Evolutionary conservation across 2,888 invertebrate genomes (phyloP).

Genomic region (Drosophila testacea): DNA sequence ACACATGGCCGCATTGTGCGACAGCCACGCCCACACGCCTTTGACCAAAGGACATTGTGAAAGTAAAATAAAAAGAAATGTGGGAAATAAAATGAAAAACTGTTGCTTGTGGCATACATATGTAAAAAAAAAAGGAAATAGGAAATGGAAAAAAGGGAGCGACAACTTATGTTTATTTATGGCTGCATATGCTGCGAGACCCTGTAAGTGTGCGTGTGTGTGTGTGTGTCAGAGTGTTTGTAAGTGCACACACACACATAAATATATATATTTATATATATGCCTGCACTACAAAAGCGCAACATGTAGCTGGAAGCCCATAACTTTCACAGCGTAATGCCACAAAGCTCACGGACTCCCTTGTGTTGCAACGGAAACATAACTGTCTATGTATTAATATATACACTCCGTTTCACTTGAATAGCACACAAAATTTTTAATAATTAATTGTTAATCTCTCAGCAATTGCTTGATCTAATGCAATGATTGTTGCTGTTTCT

Average conservation of each 20-base stretch:
- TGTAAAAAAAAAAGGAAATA: slow-evolving; percentile 19
- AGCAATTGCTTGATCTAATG: no score
- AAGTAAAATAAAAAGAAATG: slow-evolving; percentile 11
- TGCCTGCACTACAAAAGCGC: slow-evolving; percentile 44
- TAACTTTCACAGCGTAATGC: slow-evolving; percentile 23
- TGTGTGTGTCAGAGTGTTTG: slow-evolving; percentile 29
- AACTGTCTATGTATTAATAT: slow-evolving; percentile 13
- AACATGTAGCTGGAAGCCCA: slow-evolving; percentile 52
- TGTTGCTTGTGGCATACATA: slow-evolving; percentile 55
- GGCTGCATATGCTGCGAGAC: slow-evolving; percentile 62
- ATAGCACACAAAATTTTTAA: no score
- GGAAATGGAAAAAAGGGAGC: slow-evolving; percentile 40
- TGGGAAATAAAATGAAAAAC: slow-evolving; percentile 51
- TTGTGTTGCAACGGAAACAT: slow-evolving; percentile 13
- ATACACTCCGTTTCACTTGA: no score
- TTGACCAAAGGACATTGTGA: slow-evolving; percentile 54
- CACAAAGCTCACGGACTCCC: slow-evolving; percentile 6
- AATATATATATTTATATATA: slow-evolving; percentile 6
- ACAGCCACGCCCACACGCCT: slow-evolving; percentile 40
- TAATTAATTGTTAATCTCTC: no score
- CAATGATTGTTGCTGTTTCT: no score
- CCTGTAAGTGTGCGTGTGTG: slow-evolving; percentile 14
- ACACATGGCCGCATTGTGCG: slow-evolving; percentile 26
- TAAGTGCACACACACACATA: slow-evolving; percentile 25
- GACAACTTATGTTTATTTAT: slow-evolving; percentile 76